A percentile compares a stretch with the other conserved stretches of the same genome.
These are phyloP conservation scores for Cydia fagiglandana DNA, from an alignment of 1,140 invertebrate species.

Conservation along the genomic window DNA sequence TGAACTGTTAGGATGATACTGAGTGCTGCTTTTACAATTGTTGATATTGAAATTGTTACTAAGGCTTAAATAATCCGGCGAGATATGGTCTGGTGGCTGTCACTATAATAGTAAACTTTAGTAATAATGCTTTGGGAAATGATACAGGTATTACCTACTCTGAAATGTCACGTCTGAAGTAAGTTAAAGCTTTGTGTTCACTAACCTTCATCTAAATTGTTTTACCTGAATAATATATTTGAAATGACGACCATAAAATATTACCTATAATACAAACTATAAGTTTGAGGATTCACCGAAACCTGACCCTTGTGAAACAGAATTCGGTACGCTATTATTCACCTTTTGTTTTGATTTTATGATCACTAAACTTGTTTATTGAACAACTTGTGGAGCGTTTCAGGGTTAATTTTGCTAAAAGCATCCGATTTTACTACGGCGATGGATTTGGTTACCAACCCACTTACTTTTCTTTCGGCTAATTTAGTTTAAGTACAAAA, in stretches of 20 bases:
- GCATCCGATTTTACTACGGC: slow-evolving; percentile 44
- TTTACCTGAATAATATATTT: background rate
- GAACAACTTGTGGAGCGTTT: slow-evolving; percentile 27
- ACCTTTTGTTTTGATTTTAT: slow-evolving; percentile 3
- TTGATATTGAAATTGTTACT: background rate
- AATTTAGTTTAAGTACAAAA: slow-evolving; percentile 42
- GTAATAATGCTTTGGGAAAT: background rate
- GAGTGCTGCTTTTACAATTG: background rate
- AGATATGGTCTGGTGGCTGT: background rate
- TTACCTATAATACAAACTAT: background rate
- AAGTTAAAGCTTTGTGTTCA: background rate
- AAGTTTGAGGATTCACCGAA: background rate
- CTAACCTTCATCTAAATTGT: background rate
- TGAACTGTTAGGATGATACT: background rate
- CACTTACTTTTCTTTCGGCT: slow-evolving; percentile 42
- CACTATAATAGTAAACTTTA: background rate
- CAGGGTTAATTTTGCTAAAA: slow-evolving; percentile 47
- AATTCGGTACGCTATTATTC: background rate
- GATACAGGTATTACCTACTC: background rate
- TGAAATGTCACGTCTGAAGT: background rate
- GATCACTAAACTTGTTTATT: slow-evolving; percentile 7
- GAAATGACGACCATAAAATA: background rate
- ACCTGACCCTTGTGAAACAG: background rate
- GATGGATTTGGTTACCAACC: slow-evolving; percentile 33
- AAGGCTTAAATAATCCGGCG: background rate